Conservation (phyloP, 2,888 invertebrate species). For the Drosophila tanythrix region DNA sequence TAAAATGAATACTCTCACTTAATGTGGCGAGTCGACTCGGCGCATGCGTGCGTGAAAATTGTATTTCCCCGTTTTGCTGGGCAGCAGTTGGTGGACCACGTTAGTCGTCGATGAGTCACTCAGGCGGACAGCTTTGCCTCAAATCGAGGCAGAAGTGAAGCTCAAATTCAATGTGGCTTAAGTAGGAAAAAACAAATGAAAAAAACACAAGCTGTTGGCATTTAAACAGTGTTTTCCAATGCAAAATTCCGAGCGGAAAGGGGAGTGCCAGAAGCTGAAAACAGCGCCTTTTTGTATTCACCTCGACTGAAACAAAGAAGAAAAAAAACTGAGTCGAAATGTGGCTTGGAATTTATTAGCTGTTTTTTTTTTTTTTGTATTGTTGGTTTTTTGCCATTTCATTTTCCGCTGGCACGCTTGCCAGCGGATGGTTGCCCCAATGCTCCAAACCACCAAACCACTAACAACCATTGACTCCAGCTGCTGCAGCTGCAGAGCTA, state of each 20-base stretch:
- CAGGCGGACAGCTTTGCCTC: slow-evolving; percentile 19
- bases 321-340: slow-evolving; percentile 33
- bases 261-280: slow-evolving; percentile 66
- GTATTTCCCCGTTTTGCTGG: slow-evolving; percentile 64
- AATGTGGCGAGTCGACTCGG: slow-evolving; percentile 47
- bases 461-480: slow-evolving; percentile 12
- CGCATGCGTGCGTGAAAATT: slow-evolving; percentile 80
- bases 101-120: slow-evolving; percentile 41
- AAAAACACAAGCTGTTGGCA: slow-evolving; percentile 61
- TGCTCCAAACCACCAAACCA: slow-evolving; percentile 34
- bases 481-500: slow-evolving; percentile 49
- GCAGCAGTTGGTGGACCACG: background rate
- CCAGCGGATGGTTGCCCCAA: slow-evolving; percentile 51
- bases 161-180: slow-evolving; percentile 46
- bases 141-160: slow-evolving; percentile 23
- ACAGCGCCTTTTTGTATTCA: slow-evolving; percentile 47
- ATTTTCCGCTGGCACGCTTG: slow-evolving; percentile 50
- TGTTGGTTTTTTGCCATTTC: slow-evolving; percentile 59
- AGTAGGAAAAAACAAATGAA: slow-evolving; percentile 36
- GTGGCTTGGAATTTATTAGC: slow-evolving; percentile 60
- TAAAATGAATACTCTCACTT: slow-evolving; percentile 76
- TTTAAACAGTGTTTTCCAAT: slow-evolving; percentile 55
- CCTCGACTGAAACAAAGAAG: slow-evolving; percentile 22
- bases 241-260: slow-evolving; percentile 62
- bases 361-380: slow-evolving; percentile 35